Conservation (phyloP, 2,113 vertebrate genomes). For the Circaetus gallicus region DNA sequence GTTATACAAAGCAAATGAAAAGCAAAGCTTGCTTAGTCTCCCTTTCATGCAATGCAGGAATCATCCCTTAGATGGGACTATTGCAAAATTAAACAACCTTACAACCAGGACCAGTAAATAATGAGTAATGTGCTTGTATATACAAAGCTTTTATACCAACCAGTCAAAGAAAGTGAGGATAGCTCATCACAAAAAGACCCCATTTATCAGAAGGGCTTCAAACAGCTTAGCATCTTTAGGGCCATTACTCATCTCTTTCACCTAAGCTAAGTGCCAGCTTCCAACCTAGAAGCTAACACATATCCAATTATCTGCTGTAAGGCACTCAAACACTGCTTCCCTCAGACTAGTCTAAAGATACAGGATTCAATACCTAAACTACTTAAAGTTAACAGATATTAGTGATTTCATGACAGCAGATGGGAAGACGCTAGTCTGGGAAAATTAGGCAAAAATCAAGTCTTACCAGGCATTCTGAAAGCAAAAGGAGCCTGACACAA, state of each 20-base stretch:
- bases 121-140: slow-evolving; percentile 22
- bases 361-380: not conserved
- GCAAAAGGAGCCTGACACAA: not conserved
- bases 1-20: not conserved
- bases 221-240: slow-evolving; percentile 54
- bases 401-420: not conserved
- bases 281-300: not conserved
- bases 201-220: slow-evolving; percentile 60
- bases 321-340: not conserved
- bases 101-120: slow-evolving; percentile 1
- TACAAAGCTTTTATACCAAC: slow-evolving; percentile 34
- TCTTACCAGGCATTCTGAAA: not conserved
- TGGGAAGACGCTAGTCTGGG: not conserved
- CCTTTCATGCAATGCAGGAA: slow-evolving; percentile 53
- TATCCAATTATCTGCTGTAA: not conserved
- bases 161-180: slow-evolving; percentile 13
- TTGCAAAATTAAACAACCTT: slow-evolving; percentile 62
- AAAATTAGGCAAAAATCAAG: not conserved
- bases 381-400: not conserved
- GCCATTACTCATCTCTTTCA: slow-evolving; percentile 62
- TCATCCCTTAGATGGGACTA: slow-evolving; percentile 68
- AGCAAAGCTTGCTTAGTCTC: not conserved
- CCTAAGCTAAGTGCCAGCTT: slow-evolving; percentile 46
- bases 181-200: slow-evolving; percentile 42
- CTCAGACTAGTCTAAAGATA: not conserved